Conservation (phyloP, 2,888 invertebrate genomes). For the Dryocosmus kuriphilus region DNA sequence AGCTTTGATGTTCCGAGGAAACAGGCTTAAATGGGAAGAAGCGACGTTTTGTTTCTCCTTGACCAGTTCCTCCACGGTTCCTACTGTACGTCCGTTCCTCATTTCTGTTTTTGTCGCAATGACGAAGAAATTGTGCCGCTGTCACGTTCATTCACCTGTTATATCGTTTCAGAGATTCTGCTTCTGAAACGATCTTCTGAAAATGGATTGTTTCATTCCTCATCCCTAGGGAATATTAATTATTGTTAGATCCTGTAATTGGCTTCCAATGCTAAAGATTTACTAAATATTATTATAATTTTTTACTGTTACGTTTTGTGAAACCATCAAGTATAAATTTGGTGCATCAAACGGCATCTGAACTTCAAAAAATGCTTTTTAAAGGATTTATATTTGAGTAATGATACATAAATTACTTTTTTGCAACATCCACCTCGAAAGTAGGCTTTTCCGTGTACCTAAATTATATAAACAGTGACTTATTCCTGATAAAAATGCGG, state of each 20-base stretch:
- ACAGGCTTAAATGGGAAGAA: slow-evolving; percentile 60
- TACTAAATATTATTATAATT: too few species aligned
- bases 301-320: too few species aligned
- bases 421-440: too few species aligned
- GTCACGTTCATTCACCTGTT: slow-evolving; percentile 41
- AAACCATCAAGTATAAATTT: too few species aligned
- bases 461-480: too few species aligned
- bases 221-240: background rate
- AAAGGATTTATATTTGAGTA: too few species aligned
- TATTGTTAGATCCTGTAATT: background rate
- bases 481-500: too few species aligned
- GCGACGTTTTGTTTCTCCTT: slow-evolving; percentile 56
- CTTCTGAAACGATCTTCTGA: slow-evolving; percentile 9
- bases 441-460: too few species aligned
- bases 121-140: slow-evolving; percentile 50
- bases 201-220: background rate
- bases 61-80: slow-evolving; percentile 56
- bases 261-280: background rate
- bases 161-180: slow-evolving; percentile 11
- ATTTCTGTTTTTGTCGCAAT: slow-evolving; percentile 47
- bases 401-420: too few species aligned
- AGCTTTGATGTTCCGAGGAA: slow-evolving; percentile 60
- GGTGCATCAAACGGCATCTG: too few species aligned
- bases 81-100: slow-evolving; percentile 48
- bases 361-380: too few species aligned